A percentile compares a stretch with the other conserved stretches of the same genome.
These are phyloP conservation scores for Jordanella pulchra DNA, from an alignment of 2,797 vertebrate genomes.

Conservation along the genomic window DNA sequence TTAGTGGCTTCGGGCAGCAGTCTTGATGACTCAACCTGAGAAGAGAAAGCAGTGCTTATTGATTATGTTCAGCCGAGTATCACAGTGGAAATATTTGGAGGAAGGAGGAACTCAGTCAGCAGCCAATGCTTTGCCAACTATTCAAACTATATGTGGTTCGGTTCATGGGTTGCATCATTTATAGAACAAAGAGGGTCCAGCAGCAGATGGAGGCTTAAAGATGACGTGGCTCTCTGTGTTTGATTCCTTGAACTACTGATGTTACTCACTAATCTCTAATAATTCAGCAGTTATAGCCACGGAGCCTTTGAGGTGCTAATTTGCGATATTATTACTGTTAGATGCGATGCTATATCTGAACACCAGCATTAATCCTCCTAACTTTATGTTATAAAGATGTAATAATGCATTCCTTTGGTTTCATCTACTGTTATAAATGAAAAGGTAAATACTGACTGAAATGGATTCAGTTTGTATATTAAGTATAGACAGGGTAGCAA, in stretches of 20 bases:
- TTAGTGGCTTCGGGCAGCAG: slow-evolving; percentile 70
- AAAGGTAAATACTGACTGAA: neutral
- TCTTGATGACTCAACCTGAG: slow-evolving; percentile 71
- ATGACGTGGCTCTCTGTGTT: neutral
- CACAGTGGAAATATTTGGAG: slow-evolving; percentile 72
- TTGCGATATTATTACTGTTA: too few species aligned
- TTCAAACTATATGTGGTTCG: neutral
- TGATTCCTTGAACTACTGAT: neutral
- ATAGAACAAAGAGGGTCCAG: neutral
- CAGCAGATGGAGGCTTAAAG: neutral
- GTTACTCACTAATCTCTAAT: neutral
- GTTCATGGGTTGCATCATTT: neutral
- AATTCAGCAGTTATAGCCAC: neutral
- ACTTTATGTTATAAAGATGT: too few species aligned
- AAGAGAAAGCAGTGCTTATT: slow-evolving; percentile 71
- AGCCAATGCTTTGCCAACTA: neutral
- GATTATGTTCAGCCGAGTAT: slow-evolving; percentile 42
- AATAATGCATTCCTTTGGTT: neutral
- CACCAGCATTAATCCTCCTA: too few species aligned
- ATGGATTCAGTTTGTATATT: neutral
- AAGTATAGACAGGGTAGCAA: neutral
- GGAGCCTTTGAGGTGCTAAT: neutral
- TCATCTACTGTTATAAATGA: neutral
- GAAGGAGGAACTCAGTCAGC: slow-evolving; percentile 32
- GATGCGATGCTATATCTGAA: too few species aligned